These are phyloP conservation scores for Melinaea menophilus DNA, from an alignment of 2,888 invertebrate species.

Conservation along the genomic window DNA sequence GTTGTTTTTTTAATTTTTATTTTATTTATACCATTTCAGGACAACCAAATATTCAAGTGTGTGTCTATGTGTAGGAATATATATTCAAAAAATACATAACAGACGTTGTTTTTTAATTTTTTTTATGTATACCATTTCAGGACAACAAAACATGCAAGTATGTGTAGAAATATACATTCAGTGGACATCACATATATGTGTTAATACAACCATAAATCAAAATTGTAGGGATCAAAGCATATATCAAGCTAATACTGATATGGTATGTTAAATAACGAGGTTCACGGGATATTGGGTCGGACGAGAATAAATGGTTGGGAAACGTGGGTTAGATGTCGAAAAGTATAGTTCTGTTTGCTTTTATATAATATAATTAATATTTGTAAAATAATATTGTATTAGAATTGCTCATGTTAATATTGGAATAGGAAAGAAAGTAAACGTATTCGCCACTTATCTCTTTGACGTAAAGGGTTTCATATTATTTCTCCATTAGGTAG, in stretches of 20 bases:
- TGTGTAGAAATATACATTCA: not conserved
- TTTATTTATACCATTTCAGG: too few relatives aligned
- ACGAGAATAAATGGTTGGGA: conserved; percentile 51
- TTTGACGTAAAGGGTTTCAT: conserved; percentile 30
- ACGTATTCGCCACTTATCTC: conserved; percentile 8
- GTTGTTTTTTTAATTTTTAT: too few relatives aligned
- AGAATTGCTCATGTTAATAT: not conserved
- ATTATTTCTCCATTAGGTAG: conserved; percentile 25
- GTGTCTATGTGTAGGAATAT: too few relatives aligned
- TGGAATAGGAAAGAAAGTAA: not conserved
- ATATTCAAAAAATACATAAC: too few relatives aligned
- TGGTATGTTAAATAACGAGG: conserved; percentile 78
- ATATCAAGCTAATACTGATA: conserved; percentile 76
- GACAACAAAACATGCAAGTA: too few relatives aligned
- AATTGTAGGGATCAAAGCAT: conserved; percentile 63
- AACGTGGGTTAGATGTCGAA: not conserved
- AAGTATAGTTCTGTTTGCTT: not conserved
- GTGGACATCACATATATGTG: conserved; percentile 28
- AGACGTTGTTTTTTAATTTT: too few relatives aligned
- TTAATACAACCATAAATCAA: conserved; percentile 71
- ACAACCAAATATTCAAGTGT: too few relatives aligned
- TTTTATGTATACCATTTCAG: too few relatives aligned
- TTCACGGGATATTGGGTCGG: conserved; percentile 66
- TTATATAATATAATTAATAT: not conserved
- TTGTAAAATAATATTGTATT: too few relatives aligned